These are phyloP conservation scores for Aurelia sp. DNA, from an alignment of 30 jellyfish, hydroid and myxozoan genomes.

Conservation along the genomic window DNA sequence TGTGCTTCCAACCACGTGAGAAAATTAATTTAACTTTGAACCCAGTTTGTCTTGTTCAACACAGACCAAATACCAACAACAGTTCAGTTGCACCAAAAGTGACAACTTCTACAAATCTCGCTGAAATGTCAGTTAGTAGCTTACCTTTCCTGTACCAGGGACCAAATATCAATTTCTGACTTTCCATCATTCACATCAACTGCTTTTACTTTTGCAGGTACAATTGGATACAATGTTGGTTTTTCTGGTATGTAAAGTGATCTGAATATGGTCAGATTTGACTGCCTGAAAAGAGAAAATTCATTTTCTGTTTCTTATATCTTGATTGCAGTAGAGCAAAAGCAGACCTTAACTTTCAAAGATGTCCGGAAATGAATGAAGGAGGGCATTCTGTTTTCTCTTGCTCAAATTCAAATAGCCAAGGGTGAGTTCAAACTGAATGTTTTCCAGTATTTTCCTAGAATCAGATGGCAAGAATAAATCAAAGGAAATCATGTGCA, in stretches of 20 bases:
- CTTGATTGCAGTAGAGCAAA: background rate
- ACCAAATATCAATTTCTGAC: conserved; percentile 56
- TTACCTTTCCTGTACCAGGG: conserved; percentile 62
- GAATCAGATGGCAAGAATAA: too few relatives aligned
- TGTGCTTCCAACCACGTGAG: too few relatives aligned
- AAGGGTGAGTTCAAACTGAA: too few relatives aligned
- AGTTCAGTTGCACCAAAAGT: too few relatives aligned
- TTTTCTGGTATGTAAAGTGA: conserved; percentile 56
- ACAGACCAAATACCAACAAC: too few relatives aligned
- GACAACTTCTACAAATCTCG: too few relatives aligned
- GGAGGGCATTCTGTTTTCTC: too few relatives aligned
- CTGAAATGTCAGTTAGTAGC: too few relatives aligned
- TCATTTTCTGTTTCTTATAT: background rate
- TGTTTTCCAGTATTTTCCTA: too few relatives aligned
- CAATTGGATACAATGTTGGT: conserved; percentile 76
- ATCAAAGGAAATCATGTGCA: background rate
- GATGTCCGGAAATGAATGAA: background rate
- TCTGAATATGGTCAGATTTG: conserved; percentile 40
- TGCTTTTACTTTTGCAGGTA: conserved; percentile 53
- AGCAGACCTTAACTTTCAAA: background rate
- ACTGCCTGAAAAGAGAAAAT: conserved; percentile 35
- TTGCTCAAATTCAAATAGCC: too few relatives aligned
- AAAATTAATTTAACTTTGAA: too few relatives aligned
- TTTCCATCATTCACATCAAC: conserved; percentile 47
- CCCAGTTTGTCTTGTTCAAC: too few relatives aligned